Conservation (phyloP, 2,113 vertebrate species). For the Cricetomys ansorgei region DNA sequence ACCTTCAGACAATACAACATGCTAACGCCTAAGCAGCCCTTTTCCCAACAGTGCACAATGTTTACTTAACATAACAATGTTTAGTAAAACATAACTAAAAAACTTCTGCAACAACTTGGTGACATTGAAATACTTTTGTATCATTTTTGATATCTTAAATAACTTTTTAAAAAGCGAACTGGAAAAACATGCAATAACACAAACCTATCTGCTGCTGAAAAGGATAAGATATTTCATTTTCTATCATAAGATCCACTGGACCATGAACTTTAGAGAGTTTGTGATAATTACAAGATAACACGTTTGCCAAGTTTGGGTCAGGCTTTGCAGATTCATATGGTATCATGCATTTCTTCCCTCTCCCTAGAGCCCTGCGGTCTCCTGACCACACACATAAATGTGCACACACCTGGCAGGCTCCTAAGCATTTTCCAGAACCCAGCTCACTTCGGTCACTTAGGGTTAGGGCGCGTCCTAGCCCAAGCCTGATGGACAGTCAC, state of each 20-base stretch:
- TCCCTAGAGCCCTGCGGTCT: not conserved
- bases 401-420: not conserved
- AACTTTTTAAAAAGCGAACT: not conserved
- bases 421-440: not conserved
- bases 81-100: no score
- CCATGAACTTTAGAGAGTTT: not conserved
- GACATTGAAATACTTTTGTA: not conserved
- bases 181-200: not conserved
- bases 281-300: not conserved
- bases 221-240: not conserved
- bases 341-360: not conserved
- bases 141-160: conserved; percentile 15
- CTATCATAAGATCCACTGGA: not conserved
- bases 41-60: no score
- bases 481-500: not conserved
- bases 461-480: not conserved
- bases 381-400: not conserved
- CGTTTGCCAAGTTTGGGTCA: not conserved
- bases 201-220: not conserved
- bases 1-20: no score
- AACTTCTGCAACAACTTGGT: no score
- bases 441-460: no score
- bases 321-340: not conserved
- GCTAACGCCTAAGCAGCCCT: no score
- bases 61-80: no score